These are phyloP conservation scores for Otolemur crassicaudatus DNA, from an alignment of 2,797 vertebrate genomes.

Conservation along the genomic window DNA sequence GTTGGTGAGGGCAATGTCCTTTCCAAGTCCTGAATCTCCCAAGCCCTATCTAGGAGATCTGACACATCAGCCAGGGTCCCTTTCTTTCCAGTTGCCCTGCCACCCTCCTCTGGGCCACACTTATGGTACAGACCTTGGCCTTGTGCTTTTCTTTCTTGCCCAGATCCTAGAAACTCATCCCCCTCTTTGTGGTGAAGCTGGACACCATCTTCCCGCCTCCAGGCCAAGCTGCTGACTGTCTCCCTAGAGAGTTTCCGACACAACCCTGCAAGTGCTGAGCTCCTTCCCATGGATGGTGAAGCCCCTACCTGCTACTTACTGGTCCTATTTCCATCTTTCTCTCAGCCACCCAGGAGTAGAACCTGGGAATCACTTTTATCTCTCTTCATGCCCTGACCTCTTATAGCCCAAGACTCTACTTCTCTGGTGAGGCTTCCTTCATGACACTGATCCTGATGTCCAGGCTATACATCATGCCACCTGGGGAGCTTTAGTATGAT, in stretches of 20 bases:
- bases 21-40: not conserved
- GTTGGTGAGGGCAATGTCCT: accelerated
- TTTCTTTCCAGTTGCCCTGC: not conserved
- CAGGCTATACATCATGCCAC: not conserved
- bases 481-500: not conserved
- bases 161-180: not conserved
- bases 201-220: too few species aligned
- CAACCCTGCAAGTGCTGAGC: not conserved
- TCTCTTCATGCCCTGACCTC: not conserved
- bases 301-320: accelerated
- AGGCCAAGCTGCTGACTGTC: not conserved
- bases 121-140: not conserved
- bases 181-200: not conserved
- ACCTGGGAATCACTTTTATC: not conserved
- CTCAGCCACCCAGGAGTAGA: not conserved
- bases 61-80: not conserved
- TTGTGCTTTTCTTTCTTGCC: not conserved
- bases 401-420: not conserved
- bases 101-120: too few species aligned
- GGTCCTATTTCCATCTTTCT: not conserved
- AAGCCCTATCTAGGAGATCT: not conserved
- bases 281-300: not conserved
- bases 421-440: not conserved
- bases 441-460: accelerated
- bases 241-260: accelerated